Evolutionary conservation across 2,113 vertebrate species (phyloP).

Genomic region (Erythrolamprus reginae): DNA sequence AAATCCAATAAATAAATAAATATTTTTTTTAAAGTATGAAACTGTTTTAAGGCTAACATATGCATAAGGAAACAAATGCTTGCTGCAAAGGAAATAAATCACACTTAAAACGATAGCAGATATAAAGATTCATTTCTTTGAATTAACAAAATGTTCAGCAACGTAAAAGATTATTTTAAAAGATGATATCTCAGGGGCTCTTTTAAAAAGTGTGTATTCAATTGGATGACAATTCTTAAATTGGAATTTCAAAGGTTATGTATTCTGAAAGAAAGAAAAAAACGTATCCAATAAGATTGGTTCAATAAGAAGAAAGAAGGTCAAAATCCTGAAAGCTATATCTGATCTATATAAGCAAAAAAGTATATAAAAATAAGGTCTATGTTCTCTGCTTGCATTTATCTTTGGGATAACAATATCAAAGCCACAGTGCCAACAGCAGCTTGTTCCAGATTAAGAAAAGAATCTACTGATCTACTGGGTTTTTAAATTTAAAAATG

Average conservation of each 20-base stretch:
- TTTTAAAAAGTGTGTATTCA: background rate
- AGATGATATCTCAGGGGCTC: background rate
- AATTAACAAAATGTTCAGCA: background rate
- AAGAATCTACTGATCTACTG: conserved; percentile 3
- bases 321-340: background rate
- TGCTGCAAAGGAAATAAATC: background rate
- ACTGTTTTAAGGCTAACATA: conserved; percentile 42
- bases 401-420: background rate
- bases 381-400: background rate
- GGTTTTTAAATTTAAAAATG: conserved; percentile 15
- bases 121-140: background rate
- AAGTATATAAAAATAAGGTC: background rate
- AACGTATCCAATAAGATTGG: background rate
- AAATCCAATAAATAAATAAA: too few relatives aligned
- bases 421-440: conserved; percentile 3
- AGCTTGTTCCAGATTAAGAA: conserved; percentile 23
- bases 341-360: background rate
- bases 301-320: background rate
- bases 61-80: conserved; percentile 7
- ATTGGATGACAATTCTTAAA: background rate
- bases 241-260: background rate
- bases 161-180: background rate
- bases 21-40: too few relatives aligned
- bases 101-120: background rate
- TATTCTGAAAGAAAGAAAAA: background rate